phyloP scores from a whole-genome alignment of 2,797 vertebrate genomes.

The Cossypha polioptera region DNA sequence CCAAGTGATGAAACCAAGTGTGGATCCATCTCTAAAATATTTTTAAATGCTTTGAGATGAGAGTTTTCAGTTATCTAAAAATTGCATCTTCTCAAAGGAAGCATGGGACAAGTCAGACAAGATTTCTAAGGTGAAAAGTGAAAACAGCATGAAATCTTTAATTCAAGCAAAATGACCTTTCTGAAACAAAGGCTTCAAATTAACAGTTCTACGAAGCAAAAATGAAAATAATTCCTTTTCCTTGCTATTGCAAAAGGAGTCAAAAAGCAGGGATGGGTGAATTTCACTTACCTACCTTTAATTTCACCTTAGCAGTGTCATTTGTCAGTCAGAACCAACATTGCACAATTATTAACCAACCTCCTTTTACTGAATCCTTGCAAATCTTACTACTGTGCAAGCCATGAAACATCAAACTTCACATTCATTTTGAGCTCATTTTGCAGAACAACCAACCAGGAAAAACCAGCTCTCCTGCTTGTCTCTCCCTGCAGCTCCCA shows the following conservation, averaged over 20 bases:
- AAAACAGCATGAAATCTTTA: background rate
- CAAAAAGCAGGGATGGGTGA: background rate
- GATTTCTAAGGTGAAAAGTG: background rate
- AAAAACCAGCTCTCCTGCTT: background rate
- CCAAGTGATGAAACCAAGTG: background rate
- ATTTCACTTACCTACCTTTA: background rate
- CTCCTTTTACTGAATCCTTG: background rate
- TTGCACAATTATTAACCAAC: background rate
- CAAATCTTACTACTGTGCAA: rapidly evolving
- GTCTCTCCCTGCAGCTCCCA: background rate
- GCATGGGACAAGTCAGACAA: background rate
- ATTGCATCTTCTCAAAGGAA: background rate
- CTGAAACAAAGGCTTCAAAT: background rate
- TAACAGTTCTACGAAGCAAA: rapidly evolving
- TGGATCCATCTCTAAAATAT: background rate
- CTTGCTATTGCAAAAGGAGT: background rate
- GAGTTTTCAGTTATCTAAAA: background rate
- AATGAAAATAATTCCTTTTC: background rate
- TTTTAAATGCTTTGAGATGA: background rate
- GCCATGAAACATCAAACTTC: background rate
- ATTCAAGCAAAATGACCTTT: background rate
- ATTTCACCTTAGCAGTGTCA: background rate
- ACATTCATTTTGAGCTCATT: background rate
- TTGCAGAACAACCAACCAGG: background rate
- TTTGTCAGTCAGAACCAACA: background rate